These are phyloP conservation scores for Ptilonorhynchus violaceus DNA, from an alignment of 2,113 vertebrate species.

Conservation along the genomic window DNA sequence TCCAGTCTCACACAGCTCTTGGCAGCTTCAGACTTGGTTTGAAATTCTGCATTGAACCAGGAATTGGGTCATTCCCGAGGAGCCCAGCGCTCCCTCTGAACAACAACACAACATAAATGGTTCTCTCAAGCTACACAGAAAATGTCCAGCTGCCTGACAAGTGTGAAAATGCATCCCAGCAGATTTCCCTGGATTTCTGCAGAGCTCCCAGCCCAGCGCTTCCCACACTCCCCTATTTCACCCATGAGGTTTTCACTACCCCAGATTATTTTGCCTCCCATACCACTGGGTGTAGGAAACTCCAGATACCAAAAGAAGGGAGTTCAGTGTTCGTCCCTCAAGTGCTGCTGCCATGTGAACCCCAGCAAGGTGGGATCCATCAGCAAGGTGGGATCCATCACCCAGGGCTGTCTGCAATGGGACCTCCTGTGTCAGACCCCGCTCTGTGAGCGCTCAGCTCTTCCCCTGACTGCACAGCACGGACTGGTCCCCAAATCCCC, in stretches of 20 bases:
- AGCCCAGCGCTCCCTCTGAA: background rate
- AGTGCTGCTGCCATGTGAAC: background rate
- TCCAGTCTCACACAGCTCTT: background rate
- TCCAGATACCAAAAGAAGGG: background rate
- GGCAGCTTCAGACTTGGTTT: background rate
- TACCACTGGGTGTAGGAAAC: background rate
- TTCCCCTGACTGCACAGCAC: background rate
- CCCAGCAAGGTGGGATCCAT: background rate
- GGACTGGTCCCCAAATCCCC: background rate
- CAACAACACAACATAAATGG: background rate
- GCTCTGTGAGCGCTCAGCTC: background rate
- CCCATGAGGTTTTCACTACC: background rate
- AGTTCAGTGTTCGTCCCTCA: background rate
- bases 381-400: background rate
- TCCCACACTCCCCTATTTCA: background rate
- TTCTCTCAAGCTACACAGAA: background rate
- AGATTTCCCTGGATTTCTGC: background rate
- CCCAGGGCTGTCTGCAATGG: background rate
- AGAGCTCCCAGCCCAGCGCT: background rate
- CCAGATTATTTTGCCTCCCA: background rate
- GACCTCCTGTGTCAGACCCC: background rate
- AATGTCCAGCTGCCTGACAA: background rate
- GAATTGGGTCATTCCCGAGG: background rate
- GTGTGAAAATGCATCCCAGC: background rate
- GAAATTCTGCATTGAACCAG: background rate